A percentile compares a stretch with the other conserved stretches of the same genome.
These are phyloP conservation scores for Tyrophagus putrescentiae DNA, from an alignment of 1,140 invertebrate genomes.

Conservation along the genomic window DNA sequence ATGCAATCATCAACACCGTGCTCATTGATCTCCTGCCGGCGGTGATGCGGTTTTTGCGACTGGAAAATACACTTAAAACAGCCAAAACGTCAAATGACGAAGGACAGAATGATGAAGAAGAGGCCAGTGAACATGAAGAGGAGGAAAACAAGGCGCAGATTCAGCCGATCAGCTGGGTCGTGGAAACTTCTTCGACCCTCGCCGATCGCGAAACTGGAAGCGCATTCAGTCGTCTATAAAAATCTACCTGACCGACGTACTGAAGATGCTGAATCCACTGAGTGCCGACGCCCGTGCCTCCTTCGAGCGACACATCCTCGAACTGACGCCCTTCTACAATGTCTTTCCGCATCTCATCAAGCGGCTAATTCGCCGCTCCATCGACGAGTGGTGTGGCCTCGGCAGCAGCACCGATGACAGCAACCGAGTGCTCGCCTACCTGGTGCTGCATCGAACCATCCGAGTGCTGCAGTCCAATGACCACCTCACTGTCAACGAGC, in stretches of 20 bases:
- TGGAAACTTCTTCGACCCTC: constrained; percentile 38
- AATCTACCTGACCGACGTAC: constrained; percentile 57
- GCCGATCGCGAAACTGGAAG: constrained; percentile 59
- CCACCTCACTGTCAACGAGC: background rate
- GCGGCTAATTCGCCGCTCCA: constrained; percentile 41
- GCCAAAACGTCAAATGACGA: too few relatives aligned
- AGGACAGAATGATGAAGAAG: constrained; percentile 25
- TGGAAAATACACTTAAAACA: constrained; percentile 34
- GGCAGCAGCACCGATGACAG: constrained; percentile 55
- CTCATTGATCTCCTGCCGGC: constrained; percentile 61
- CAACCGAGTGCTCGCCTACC: constrained; percentile 65
- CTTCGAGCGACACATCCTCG: constrained; percentile 71
- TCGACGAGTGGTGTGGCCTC: constrained; percentile 46
- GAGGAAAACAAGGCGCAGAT: background rate
- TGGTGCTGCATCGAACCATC: constrained; percentile 32
- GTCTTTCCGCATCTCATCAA: constrained; percentile 49
- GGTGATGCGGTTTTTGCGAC: constrained; percentile 50
- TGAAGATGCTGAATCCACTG: constrained; percentile 56
- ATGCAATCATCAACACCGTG: constrained; percentile 72
- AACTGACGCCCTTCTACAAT: constrained; percentile 58
- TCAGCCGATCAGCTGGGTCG: constrained; percentile 21
- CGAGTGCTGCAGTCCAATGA: constrained; percentile 4
- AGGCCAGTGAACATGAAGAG: constrained; percentile 22
- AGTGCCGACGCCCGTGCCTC: constrained; percentile 56
- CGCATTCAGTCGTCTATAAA: constrained; percentile 55